phyloP scores from a whole-genome alignment of 35 echinoderm and acorn worm species.

The Stichopus chloronotus region DNA sequence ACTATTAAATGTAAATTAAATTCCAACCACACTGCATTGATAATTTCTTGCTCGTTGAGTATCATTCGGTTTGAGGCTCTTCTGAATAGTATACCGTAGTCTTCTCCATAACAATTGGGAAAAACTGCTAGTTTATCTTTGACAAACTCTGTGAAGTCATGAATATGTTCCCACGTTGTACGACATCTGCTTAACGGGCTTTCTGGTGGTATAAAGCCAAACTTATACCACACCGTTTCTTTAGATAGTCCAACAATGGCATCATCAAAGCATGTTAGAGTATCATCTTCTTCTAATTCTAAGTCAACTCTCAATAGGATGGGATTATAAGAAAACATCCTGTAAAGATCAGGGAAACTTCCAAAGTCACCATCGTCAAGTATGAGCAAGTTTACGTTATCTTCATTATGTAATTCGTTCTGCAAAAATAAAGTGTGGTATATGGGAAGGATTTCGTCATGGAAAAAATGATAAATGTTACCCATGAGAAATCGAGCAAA shows the following conservation, averaged over 20 bases:
- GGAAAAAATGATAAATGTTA: not conserved
- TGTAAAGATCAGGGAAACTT: not conserved
- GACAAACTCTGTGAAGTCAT: not conserved
- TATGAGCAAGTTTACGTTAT: not conserved
- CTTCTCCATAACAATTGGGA: not conserved
- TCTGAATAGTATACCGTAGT: slow-evolving; percentile 7
- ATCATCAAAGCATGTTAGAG: slow-evolving; percentile 13
- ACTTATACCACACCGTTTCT: slow-evolving; percentile 6
- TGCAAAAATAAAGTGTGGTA: not conserved
- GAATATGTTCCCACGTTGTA: not conserved
- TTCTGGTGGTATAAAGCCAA: not conserved
- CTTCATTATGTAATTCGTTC: not conserved
- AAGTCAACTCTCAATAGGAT: not conserved
- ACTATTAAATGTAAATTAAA: not conserved
- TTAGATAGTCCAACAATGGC: slow-evolving; percentile 11
- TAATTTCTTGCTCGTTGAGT: not conserved
- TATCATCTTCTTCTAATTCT: not conserved
- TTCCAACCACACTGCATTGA: not conserved
- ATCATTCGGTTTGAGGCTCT: not conserved
- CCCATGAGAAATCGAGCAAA: not conserved
- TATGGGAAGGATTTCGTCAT: slow-evolving; percentile 8
- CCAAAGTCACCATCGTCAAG: not conserved
- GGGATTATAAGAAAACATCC: not conserved
- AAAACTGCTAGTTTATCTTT: slow-evolving; percentile 1
- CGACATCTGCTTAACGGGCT: not conserved